These are phyloP conservation scores for Tubulanus polymorphus DNA, from an alignment of 2,888 invertebrate genomes.

Conservation along the genomic window DNA sequence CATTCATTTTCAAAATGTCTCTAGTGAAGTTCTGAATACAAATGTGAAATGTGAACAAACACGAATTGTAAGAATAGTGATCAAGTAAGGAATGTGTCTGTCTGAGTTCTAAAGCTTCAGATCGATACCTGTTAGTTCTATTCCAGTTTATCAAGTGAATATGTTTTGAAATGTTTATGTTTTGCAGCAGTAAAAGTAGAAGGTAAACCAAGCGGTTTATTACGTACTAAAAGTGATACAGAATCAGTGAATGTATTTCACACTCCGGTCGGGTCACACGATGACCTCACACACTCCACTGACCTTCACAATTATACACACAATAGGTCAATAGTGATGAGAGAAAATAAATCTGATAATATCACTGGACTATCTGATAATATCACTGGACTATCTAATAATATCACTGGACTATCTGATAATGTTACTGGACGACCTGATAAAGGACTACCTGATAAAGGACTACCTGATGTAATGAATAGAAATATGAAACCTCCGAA, in stretches of 20 bases:
- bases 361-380: background rate
- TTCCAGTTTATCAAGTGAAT: no score
- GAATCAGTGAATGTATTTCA: background rate
- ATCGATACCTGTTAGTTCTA: no score
- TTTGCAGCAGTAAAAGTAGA: background rate
- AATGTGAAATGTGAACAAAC: no score
- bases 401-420: background rate
- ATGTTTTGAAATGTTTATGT: no score
- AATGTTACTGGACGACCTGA: background rate
- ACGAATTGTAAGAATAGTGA: no score
- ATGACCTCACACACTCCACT: background rate
- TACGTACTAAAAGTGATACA: background rate
- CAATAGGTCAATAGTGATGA: no score
- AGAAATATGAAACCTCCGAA: slow-evolving; percentile 43
- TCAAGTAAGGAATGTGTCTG: no score
- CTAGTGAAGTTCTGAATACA: no score
- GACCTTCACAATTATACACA: no score
- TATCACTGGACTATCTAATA: background rate
- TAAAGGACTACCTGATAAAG: background rate
- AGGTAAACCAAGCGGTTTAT: background rate
- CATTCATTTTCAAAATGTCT: no score
- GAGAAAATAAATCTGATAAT: no score
- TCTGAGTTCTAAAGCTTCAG: no score
- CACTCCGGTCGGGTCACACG: background rate
- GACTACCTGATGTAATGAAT: slow-evolving; percentile 5